phyloP scores from a whole-genome alignment of 1,140 invertebrate genomes.

The Ladona fulva region DNA sequence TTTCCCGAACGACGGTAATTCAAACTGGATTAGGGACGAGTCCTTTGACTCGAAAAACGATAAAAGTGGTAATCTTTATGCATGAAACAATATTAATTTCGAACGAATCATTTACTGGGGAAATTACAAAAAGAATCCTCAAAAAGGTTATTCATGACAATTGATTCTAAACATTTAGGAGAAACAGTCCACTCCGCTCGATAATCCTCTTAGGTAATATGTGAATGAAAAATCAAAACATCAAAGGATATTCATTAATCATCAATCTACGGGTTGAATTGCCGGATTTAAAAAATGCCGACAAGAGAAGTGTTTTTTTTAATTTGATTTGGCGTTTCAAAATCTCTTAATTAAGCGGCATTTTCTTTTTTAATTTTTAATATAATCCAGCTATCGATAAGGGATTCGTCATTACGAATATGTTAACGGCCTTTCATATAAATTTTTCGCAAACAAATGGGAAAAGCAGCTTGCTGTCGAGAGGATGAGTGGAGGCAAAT shows the following conservation, averaged over 20 bases:
- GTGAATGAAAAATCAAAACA: conserved; percentile 4
- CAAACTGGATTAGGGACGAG: no score
- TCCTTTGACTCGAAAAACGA: no score
- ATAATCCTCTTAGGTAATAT: not conserved
- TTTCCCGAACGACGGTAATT: no score
- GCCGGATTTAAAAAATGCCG: not conserved
- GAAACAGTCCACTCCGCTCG: not conserved
- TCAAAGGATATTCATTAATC: not conserved
- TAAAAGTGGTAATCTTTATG: no score
- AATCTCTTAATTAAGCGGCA: not conserved
- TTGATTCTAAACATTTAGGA: not conserved
- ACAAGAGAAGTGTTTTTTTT: not conserved
- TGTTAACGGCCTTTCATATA: no score
- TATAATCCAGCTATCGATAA: no score
- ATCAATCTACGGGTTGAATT: not conserved
- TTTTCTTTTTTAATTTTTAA: not conserved
- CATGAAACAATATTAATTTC: no score
- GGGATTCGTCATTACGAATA: no score
- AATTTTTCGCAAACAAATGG: no score
- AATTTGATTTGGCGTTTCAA: not conserved
- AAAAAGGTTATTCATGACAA: not conserved
- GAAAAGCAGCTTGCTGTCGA: no score
- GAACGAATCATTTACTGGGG: not conserved
- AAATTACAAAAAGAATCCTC: not conserved
- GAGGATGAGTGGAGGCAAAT: no score